Evolutionary conservation across 1,140 invertebrate species (phyloP).

Genomic region (Drosophila pruinosa): DNA sequence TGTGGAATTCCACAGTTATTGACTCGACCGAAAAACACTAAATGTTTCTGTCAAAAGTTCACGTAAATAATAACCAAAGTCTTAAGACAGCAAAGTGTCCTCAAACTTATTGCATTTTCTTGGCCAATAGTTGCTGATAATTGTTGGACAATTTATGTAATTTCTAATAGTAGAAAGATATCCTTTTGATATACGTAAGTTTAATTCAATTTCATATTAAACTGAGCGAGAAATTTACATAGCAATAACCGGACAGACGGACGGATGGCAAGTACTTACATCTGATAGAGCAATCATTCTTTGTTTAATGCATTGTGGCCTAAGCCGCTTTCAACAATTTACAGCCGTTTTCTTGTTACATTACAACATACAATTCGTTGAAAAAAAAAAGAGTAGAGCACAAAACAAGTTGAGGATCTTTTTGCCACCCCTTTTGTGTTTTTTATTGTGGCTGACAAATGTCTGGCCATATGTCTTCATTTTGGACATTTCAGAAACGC

Average conservation of each 20-base stretch:
- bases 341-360: constrained; percentile 2
- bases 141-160: no score
- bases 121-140: no score
- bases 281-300: neutral
- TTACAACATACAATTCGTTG: neutral
- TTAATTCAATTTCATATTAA: no score
- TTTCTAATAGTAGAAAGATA: no score
- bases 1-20: neutral
- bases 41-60: neutral
- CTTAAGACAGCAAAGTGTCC: neutral
- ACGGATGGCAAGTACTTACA: neutral
- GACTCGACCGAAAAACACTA: neutral
- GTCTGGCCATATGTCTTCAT: constrained; percentile 63
- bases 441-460: neutral
- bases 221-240: neutral
- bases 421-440: constrained; percentile 39
- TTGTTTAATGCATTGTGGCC: neutral
- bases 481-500: constrained; percentile 47
- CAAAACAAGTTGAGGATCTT: constrained; percentile 21
- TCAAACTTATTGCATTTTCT: no score
- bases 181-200: no score
- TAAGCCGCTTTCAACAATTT: constrained; percentile 10
- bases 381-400: neutral
- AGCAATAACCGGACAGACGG: neutral
- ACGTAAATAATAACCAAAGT: neutral